Base-by-base conservation (phyloP, 1,140 invertebrate genomes). In the Musca domestica region DNA sequence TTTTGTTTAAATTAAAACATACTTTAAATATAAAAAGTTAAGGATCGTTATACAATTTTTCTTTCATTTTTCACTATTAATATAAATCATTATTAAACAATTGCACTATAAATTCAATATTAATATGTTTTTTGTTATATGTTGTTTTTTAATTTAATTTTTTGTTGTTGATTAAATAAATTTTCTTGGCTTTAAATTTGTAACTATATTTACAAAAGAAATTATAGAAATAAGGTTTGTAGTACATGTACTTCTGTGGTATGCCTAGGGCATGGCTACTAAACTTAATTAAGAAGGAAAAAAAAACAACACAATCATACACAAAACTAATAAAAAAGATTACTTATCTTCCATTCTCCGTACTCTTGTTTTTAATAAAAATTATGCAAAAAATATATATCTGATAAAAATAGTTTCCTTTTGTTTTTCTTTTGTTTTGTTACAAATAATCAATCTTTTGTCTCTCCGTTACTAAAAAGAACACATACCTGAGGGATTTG, bases 401-500 rank as follows among this genome's bases (percentile, higher is more conserved):
- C 19, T 66, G 6, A 15, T 76, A 77, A 78, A 73, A 41, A 9
- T 34, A 10, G 3, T 63, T 64, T 47, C 9, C 19, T 65, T 64
- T 65, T 48, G 64, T 65, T 48, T 17, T 25, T 49, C 22, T 64
- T 20, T 64, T 64, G 25, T 48, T 9, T 34, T 64, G 41, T 27
- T 49, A 78, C 75, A 73, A 73, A 71, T 84, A 85, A 81, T 86
- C 85, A 86, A 86, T 86, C 85, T 86, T 86, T 84, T 86, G 84
- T 86, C 85, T 86, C 85, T 86, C 85, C 81, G 77, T 80, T 80
- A 77, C 78, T 80, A 78, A 79, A 78, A 25, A 61, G 56, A 80
- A 80, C 78, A 80, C 78, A 75, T 80, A 80, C 78, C 78, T 80
- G 78, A 80, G 78, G 78, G 78, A 76, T 80, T 78, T 75, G 71